Evolutionary conservation across 2,888 invertebrate genomes (phyloP), one percentile per base, ranked within the genome.

Genomic region (Camptogramma bilineatum): DNA sequence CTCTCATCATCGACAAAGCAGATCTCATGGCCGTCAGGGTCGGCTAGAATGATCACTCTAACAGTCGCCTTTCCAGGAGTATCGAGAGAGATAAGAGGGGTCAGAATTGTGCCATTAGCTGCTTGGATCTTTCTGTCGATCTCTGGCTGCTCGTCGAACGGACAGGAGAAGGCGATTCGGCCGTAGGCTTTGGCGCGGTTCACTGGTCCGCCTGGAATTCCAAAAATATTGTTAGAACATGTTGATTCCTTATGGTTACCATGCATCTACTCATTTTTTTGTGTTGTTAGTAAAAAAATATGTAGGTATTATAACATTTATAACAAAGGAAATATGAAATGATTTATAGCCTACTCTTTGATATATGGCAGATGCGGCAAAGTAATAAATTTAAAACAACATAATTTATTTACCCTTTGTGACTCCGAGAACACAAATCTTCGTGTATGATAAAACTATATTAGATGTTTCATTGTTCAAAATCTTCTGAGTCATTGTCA

Each of bases 41-140:
- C 99, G 0, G 98, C 98, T 2, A 99, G 92, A 78, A 99, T 99
- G 62, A 99, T 97, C 34, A 99, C 99, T 70, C 97, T 94, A 0
- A 99, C 99, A 0, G 98, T 97, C 0, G 99, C 99, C 87, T 99
- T 99, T 51, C 98, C 99, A 0, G 99, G 99, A 0, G 99, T 99
- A 80, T 98, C 98, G 70, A 99, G 91, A n/a, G 96, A 96, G 59
- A 98, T 96, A 18, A 99, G 93, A 0, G 98, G 98, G 0, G 97
- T 99, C 13, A 99, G 91, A 73, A 99, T 97, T 39, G 94, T 96
- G 65, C 95, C 94, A 5, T 95, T 94, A 0, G 94, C 94, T 4
- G 95, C 94, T 72, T 95, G 95, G 66, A 99, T 95, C 71, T 94
- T 94, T 69, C 95, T 88, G 80, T 98, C 96, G 53, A 99, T 96